Conservation (phyloP, 2,888 invertebrate genomes). For the Himalopsyche anomala region DNA sequence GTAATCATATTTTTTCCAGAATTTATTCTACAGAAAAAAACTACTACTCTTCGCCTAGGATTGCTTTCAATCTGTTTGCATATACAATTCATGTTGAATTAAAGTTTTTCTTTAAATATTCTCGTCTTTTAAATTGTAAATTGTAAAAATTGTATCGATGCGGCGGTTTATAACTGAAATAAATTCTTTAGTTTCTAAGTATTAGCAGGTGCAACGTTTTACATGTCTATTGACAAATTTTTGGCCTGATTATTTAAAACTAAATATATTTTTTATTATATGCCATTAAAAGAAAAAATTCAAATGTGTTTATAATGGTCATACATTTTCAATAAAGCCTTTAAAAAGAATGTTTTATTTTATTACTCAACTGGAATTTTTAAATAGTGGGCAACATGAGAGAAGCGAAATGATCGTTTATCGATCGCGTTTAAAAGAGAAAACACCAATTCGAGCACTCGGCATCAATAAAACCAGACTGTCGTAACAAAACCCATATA, state of each 20-base stretch:
- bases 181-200: constrained; percentile 9
- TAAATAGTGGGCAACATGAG: too few relatives aligned
- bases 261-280: constrained; percentile 32
- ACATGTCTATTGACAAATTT: neutral
- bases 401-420: too few relatives aligned
- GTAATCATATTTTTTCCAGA: neutral
- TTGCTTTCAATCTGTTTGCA: neutral
- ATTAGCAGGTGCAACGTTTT: constrained; percentile 22
- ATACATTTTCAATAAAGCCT: constrained; percentile 29
- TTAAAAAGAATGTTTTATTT: neutral
- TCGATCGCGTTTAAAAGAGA: too few relatives aligned
- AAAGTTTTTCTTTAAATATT: neutral
- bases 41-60: neutral
- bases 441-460: too few relatives aligned
- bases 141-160: neutral
- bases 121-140: neutral
- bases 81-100: neutral
- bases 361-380: neutral
- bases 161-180: neutral
- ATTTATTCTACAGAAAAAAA: neutral
- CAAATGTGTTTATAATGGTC: constrained; percentile 11
- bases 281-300: neutral
- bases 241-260: constrained; percentile 32
- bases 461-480: too few relatives aligned
- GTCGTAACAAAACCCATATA: constrained; percentile 41